Conservation (phyloP, 2,888 invertebrate genomes). For the Anagyrus pseudococci region DNA sequence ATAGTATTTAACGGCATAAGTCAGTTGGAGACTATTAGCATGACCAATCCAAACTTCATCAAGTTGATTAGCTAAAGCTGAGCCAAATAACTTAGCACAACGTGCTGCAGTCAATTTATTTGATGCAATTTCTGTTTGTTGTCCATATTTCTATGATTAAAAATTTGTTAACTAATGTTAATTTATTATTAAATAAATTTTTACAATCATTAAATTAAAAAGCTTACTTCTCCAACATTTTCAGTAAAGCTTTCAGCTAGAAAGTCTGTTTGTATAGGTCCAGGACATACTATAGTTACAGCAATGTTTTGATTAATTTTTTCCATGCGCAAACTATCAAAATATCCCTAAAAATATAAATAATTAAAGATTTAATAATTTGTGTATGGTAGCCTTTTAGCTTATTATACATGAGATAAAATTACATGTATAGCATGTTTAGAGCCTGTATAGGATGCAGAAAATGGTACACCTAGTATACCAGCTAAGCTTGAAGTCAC, state of each 20-base stretch:
- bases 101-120: constrained; percentile 67
- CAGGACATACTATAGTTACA: constrained; percentile 77
- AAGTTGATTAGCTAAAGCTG: constrained; percentile 68
- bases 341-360: constrained; percentile 71
- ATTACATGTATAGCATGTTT: constrained; percentile 80
- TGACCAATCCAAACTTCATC: constrained; percentile 74
- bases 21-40: constrained; percentile 43
- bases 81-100: constrained; percentile 67
- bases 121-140: constrained; percentile 60
- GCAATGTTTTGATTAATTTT: constrained; percentile 67
- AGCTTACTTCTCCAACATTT: constrained; percentile 66
- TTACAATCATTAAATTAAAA: constrained; percentile 16
- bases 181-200: constrained; percentile 10
- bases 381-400: background rate
- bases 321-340: constrained; percentile 70
- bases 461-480: constrained; percentile 71
- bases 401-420: constrained; percentile 36
- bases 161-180: constrained; percentile 29
- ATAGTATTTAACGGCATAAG: constrained; percentile 48
- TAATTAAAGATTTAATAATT: background rate
- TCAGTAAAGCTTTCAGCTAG: constrained; percentile 74
- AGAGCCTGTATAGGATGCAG: constrained; percentile 74
- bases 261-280: constrained; percentile 77
- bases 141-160: constrained; percentile 57
- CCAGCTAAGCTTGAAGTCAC: constrained; percentile 80